These are phyloP conservation scores for Villa cingulata DNA, from an alignment of 2,888 invertebrate species.

Conservation along the genomic window DNA sequence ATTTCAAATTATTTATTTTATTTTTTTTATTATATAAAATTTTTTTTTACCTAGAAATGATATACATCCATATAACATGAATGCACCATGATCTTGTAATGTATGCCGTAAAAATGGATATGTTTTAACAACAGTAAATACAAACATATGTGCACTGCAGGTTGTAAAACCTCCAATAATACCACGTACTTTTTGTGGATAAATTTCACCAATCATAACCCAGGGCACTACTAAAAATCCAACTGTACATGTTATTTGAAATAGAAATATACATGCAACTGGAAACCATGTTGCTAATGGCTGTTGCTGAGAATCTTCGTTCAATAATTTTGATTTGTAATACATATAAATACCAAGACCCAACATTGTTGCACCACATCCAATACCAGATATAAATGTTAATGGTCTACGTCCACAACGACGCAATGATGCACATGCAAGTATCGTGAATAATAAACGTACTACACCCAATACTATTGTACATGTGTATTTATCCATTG, in stretches of 20 bases:
- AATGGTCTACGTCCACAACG: slow-evolving; percentile 46
- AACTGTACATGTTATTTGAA: slow-evolving; percentile 48
- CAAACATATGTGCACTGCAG: slow-evolving; percentile 48
- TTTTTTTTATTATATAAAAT: neutral
- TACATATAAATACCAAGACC: slow-evolving; percentile 47
- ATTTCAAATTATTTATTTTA: no score
- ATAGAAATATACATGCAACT: slow-evolving; percentile 44
- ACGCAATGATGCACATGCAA: slow-evolving; percentile 47
- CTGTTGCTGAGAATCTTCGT: slow-evolving; percentile 25
- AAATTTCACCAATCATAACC: slow-evolving; percentile 64
- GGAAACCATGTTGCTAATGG: slow-evolving; percentile 47
- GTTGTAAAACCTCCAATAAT: slow-evolving; percentile 53
- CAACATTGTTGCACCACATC: slow-evolving; percentile 51
- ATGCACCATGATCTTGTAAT: slow-evolving; percentile 46
- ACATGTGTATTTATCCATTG: slow-evolving; percentile 43
- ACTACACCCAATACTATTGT: slow-evolving; percentile 48
- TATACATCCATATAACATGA: slow-evolving; percentile 47
- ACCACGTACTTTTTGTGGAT: slow-evolving; percentile 54
- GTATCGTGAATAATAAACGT: slow-evolving; percentile 46
- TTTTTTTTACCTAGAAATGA: slow-evolving; percentile 40
- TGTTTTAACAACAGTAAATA: slow-evolving; percentile 55
- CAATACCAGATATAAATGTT: slow-evolving; percentile 50
- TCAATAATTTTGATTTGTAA: slow-evolving; percentile 40
- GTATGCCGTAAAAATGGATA: slow-evolving; percentile 42
- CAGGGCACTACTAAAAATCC: slow-evolving; percentile 57